Base-by-base conservation (phyloP, 2,113 vertebrate genomes). In the Cyphomyrus plagiostoma region DNA sequence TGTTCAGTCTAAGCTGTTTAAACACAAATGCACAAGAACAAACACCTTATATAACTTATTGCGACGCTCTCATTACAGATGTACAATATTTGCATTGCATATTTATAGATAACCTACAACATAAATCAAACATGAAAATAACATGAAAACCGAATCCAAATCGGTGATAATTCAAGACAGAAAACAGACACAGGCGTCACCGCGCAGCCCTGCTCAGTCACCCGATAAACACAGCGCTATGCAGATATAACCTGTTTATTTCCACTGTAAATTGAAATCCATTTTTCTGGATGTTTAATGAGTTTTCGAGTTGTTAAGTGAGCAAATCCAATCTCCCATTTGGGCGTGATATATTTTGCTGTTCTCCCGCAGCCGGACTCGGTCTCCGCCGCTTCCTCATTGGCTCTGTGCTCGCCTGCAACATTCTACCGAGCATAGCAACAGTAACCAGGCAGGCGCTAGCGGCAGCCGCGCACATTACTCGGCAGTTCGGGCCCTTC, bases 361-460 rank as follows among this genome's bases (percentile, higher is more conserved):
- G 92, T 95, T 95, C 95, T 95, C 80, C 80, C 9, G 45, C 52
- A 58, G 77, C 42, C 94, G 94, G 93, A 93, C 92, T 92, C 66
- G 86, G 91, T 91, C 91, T 91, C 42, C 62, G 89, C 89, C 89
- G 92, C 92, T 85, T 94, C 90, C 92, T 94, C 88, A 95, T 94
- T 95, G 95, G 95, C 95, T 93, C 91, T 90, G 92, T 89, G 89
- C 49, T 91, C 93, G 94, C 94, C 92, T 91, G 92, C 93, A 93
- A 93, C 91, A 90, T 92, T 91, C 93, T 89, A n/a, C 92, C 90
- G 89, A 92, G 92, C 95, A 93, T 96, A 96, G 95, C 95, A 96
- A 96, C 96, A 94, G 95, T 96, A 95, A 95, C 96, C 93, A 96
- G 90, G 95, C 92, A 92, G 82, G 91, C 91, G 91, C 92, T 50